Evolutionary conservation across 1,140 invertebrate genomes (phyloP), one percentile per base, ranked within the genome.

Genomic region (Sycophaga agraensis): DNA sequence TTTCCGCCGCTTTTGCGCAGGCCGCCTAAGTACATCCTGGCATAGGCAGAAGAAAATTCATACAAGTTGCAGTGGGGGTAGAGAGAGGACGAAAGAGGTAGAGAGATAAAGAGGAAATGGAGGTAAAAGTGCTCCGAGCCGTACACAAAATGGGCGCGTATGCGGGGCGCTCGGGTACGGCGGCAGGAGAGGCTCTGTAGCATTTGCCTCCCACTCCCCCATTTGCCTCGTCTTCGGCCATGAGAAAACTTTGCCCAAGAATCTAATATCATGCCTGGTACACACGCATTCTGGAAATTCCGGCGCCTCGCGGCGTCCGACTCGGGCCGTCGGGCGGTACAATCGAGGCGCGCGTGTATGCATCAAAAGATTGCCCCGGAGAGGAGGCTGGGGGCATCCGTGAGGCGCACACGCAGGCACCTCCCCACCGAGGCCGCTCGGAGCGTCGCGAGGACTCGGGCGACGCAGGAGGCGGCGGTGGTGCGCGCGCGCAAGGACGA

Each of bases 181-280:
- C n/a, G n/a, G n/a, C n/a, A n/a, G n/a, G n/a, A n/a, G n/a, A n/a
- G n/a, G n/a, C n/a, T n/a, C n/a, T n/a, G n/a, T n/a, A n/a, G n/a
- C n/a, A n/a, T n/a, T 35, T 16, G 17, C 1, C 16, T 14, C 22
- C 12, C 22, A 7, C 16, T 31, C 28, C 28, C 11, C 28, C n/a
- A n/a, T n/a, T n/a, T n/a, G n/a, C 34, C 14, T 11, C 39, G 17
- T 31, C 35, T 48, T 68, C 68, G 68, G 53, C 68, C 70, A 73
- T 75, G 74, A 68, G 75, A 78, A 78, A 79, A 78, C 77, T 79
- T 78, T 77, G 73, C 72, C 71, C 73, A 77, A 79, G 77, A 78
- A 79, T 78, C 76, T 78, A 79, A 79, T 79, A 79, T 78, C 73
- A 76, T 74, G 70, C 70, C 69, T 74, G 66, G 75, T 74, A 75